Evolutionary conservation across 2,113 vertebrate species (phyloP), one percentile per base, ranked within the genome.

Genomic region (Poicephalus gulielmi): DNA sequence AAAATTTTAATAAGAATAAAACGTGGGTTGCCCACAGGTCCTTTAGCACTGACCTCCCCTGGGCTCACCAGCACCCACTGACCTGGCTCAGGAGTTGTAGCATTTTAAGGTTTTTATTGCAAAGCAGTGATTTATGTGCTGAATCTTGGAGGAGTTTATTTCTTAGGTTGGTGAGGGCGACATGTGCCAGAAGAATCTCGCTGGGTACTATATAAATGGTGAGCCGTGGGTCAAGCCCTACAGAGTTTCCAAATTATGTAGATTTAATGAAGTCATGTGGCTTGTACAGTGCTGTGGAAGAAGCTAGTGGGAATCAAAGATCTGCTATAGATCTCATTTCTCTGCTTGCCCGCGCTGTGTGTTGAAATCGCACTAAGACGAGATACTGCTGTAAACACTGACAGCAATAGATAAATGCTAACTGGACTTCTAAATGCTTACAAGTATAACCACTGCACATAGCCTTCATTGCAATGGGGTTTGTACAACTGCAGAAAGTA

Each of bases 371-470:
- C 1, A 7, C 28, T 39, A 74, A 69, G 50, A 44, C 37, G 59
- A 50, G 33, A 24, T n/a, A 7, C 20, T 47, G 57, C 37, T 73
- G 47, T 39, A 14, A 79, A 59, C 41, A 71, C 43, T 22, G 35
- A 23, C 2, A 7, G 33, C 44, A 47, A 31, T 49, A 71, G 84
- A 77, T 25, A 53, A 25, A 11, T 50, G 1, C 16, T 53, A 13
- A 17, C 60, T 19, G 35, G 37, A 44, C 9, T 10, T 75, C 24
- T 11, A 35, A 62, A n/a, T 59, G 39, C 52, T 86, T 9, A 1
- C 46, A 59, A 7, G 39, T 70, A 4, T 17, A 25, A 35, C 53
- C 0, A 0, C 25, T 39, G 33, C 25, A 31, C 19, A 0, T 4
- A 13, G 10, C 41, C 31, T 28, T 50, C 33, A 4, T 43, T 46